These are phyloP conservation scores for Ataeniobius toweri DNA, from an alignment of 2,797 vertebrate genomes.

Conservation along the genomic window DNA sequence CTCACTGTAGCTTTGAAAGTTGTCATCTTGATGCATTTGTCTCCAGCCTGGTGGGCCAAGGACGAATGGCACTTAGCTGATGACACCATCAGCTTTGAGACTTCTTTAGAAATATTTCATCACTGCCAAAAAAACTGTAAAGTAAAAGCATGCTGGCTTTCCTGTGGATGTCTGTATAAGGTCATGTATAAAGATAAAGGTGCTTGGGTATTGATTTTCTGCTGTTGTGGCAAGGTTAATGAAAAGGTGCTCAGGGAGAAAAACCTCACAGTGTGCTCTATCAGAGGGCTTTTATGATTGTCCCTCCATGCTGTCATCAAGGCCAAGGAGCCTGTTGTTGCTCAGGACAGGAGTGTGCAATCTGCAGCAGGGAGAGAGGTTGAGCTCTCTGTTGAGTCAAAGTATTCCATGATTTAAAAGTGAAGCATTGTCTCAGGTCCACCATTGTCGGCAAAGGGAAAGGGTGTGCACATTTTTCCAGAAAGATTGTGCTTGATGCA, in stretches of 20 bases:
- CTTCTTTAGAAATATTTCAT: conserved; percentile 64
- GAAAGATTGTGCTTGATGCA: conserved; percentile 1
- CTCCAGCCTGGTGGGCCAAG: conserved; percentile 59
- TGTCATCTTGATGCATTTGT: conserved; percentile 65
- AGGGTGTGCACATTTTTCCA: conserved; percentile 36
- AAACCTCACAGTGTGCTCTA: conserved; percentile 41
- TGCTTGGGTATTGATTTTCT: conserved; percentile 74
- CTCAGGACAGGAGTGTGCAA: conserved; percentile 15
- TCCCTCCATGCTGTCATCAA: conserved; percentile 35
- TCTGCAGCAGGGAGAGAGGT: conserved; percentile 19
- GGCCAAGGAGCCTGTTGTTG: conserved; percentile 36
- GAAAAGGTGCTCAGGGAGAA: conserved; percentile 58
- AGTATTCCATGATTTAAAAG: conserved; percentile 30
- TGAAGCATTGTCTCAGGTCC: conserved; percentile 1
- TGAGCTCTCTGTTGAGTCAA: conserved; percentile 30
- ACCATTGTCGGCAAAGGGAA: conserved; percentile 28
- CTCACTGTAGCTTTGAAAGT: conserved; percentile 51
- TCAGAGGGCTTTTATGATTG: conserved; percentile 64
- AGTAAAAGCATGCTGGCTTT: conserved; percentile 39
- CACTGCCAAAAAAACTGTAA: conserved; percentile 23
- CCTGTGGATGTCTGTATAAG: conserved; percentile 67
- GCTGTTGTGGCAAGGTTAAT: conserved; percentile 73
- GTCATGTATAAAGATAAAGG: conserved; percentile 39
- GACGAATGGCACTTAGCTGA: conserved; percentile 79
- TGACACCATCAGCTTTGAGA: conserved; percentile 55